Evolutionary conservation across 2,888 invertebrate genomes (phyloP).

Genomic region (Nemotelus pantherinus): DNA sequence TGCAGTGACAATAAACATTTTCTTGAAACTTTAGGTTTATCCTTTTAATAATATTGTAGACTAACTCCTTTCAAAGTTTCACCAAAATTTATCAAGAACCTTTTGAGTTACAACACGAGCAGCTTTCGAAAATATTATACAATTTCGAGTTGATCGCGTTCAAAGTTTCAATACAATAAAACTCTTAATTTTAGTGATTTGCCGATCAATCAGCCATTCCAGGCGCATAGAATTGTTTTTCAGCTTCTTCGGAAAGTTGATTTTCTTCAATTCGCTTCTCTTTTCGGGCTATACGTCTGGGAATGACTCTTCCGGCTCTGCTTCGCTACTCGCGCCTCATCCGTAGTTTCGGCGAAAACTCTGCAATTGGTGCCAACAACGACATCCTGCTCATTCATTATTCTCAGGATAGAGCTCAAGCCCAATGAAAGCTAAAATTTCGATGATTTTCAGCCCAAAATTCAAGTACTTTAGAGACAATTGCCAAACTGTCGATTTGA

Average conservation of each 20-base stretch:
- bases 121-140: slow-evolving; percentile 4
- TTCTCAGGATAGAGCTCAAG: not conserved
- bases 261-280: slow-evolving; percentile 44
- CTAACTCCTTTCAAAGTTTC: not conserved
- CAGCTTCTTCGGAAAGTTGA: slow-evolving; percentile 45
- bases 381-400: slow-evolving; percentile 35
- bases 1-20: too few relatives aligned
- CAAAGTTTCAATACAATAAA: not conserved
- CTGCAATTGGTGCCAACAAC: slow-evolving; percentile 30
- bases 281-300: slow-evolving; percentile 40
- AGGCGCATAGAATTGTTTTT: slow-evolving; percentile 44
- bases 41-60: too few relatives aligned
- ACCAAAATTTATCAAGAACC: not conserved
- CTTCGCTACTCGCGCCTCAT: slow-evolving; percentile 12
- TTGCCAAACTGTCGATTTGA: slow-evolving; percentile 52
- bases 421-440: slow-evolving; percentile 50
- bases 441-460: slow-evolving; percentile 49
- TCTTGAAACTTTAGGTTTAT: too few relatives aligned
- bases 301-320: slow-evolving; percentile 22
- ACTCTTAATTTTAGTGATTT: slow-evolving; percentile 20
- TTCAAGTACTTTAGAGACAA: slow-evolving; percentile 51
- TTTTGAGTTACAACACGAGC: not conserved
- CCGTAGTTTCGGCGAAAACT: not conserved
- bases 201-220: slow-evolving; percentile 41
- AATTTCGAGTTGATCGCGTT: slow-evolving; percentile 24